Evolutionary conservation across 2,888 invertebrate species (phyloP).

Genomic region (Coremacera marginata): DNA sequence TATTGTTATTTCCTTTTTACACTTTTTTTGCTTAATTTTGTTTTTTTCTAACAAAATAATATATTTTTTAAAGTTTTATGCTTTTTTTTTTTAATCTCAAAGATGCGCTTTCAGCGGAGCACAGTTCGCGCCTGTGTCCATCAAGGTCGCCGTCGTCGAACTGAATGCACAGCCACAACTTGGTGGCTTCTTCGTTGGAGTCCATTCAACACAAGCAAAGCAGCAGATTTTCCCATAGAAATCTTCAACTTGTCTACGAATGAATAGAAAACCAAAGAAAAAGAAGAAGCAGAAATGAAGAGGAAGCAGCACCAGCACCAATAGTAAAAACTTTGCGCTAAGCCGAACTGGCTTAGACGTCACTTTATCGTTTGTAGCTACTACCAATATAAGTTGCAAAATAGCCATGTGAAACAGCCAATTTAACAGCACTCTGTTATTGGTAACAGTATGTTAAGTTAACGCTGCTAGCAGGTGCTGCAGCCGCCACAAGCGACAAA

Average conservation of each 20-base stretch:
- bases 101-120: conserved; percentile 34
- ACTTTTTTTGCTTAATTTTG: not conserved
- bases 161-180: conserved; percentile 60
- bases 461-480: not conserved
- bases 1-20: not conserved
- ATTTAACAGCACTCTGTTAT: not conserved
- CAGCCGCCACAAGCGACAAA: not conserved
- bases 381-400: too few relatives aligned
- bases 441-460: not conserved
- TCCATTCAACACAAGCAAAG: conserved; percentile 41
- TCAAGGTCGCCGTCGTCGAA: conserved; percentile 69
- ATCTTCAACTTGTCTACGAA: conserved; percentile 31
- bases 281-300: conserved; percentile 10
- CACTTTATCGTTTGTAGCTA: not conserved
- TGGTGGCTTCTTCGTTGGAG: conserved; percentile 52
- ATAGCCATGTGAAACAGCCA: too few relatives aligned
- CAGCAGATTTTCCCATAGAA: conserved; percentile 41
- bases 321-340: not conserved
- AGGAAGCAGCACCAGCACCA: not conserved
- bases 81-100: conserved; percentile 13
- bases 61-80: conserved; percentile 6
- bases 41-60: not conserved
- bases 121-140: conserved; percentile 66
- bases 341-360: conserved; percentile 5
- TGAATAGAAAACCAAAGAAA: conserved; percentile 7